Base-by-base conservation (phyloP, 2,888 invertebrate genomes). In the Aphelenchoides bicaudatus region DNA sequence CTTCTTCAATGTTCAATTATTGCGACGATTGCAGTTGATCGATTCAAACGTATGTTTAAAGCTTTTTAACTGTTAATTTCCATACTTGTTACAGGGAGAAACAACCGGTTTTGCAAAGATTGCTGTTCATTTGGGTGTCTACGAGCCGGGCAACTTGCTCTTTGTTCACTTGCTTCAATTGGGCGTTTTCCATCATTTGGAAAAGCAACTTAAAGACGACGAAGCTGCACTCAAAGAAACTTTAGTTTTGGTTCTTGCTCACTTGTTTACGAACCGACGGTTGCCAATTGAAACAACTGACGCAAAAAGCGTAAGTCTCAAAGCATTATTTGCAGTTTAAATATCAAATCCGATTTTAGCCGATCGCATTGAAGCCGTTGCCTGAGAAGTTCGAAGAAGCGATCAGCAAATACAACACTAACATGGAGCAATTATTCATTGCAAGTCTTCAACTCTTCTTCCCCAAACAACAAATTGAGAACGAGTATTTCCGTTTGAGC, bases 141-240 rank as follows among this genome's bases (percentile, higher is more conserved):
- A 63, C 10, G 71, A 74, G 25, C 68, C 73, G 3, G 76, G 77
- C 49, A 76, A 73, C 34, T 58, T 76, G 34, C 58, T 73, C n/a
- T 77, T 76, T 58, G 69, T 73, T 39, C 64, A 73, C 47, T 58
- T 76, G 21, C 66, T 76, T 48, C 74, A 76, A 54, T 66, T 66
- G 52, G 73, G 74, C 25, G 66, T 65, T 37, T 64, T 76, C 59
- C 75, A 76, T 56, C 53, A 65, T 19, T 56, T 73, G 27, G 57
- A 68, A 58, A 70, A 68, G 58, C 37, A 56, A 30, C 54, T 53
- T 27, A 23, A 58, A 13, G 65, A 68, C 6, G 47, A 46, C 0
- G 52, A 56, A 46, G 63, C 66, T 27, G 43, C 63, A 39, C 58
- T 69, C 10, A 68, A 74, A 59, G 62, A 63, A 25, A 62, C 61